These are phyloP conservation scores for Scalopus aquaticus DNA, from an alignment of 2,113 vertebrate genomes.

Conservation along the genomic window DNA sequence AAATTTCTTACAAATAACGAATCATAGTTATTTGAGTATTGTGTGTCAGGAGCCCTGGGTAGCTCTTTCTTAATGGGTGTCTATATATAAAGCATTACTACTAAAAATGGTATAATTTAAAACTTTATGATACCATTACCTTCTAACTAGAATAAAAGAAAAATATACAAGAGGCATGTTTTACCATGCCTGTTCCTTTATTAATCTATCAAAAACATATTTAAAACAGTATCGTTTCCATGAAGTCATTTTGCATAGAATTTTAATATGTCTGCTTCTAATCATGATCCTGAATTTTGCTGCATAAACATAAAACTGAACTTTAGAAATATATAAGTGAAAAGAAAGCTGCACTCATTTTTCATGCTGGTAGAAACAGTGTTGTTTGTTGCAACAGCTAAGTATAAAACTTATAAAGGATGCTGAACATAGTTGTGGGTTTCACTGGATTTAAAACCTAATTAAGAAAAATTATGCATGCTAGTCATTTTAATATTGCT, in stretches of 20 bases:
- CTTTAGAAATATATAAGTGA: not conserved
- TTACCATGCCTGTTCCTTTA: not conserved
- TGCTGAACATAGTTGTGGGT: not conserved
- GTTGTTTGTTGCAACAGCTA: not conserved
- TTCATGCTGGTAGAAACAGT: not conserved
- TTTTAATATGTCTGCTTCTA: not conserved
- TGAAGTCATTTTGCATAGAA: not conserved
- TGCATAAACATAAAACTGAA: not conserved
- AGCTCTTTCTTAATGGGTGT: not conserved
- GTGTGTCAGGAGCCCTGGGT: not conserved
- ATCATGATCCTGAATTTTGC: conserved; percentile 11
- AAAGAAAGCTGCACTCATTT: not conserved
- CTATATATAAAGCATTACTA: not conserved
- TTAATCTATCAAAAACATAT: not conserved
- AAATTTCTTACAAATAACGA: not conserved
- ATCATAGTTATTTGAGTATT: not conserved
- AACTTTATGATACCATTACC: not conserved
- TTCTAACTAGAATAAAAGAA: not conserved
- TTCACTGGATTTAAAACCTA: not conserved
- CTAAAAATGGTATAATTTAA: not conserved
- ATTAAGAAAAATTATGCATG: not conserved
- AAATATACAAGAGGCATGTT: not conserved
- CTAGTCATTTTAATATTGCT: not conserved
- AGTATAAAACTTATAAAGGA: not conserved
- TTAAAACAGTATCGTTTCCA: not conserved